phyloP scores from a whole-genome alignment of 2,113 vertebrate genomes.

The Amblyornis subalaris region DNA sequence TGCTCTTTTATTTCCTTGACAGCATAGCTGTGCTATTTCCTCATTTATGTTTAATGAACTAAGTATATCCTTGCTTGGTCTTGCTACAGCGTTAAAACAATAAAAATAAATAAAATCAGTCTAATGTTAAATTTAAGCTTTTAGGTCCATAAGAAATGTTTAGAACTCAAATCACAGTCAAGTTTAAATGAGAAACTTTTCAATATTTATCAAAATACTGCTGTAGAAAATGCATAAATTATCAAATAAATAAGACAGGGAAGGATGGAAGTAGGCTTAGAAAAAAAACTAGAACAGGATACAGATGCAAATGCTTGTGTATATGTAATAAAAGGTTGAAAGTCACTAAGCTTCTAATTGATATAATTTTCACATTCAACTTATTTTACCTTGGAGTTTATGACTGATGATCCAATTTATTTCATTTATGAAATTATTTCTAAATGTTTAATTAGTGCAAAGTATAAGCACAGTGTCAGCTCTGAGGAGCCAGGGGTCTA shows the following conservation, averaged over 20 bases:
- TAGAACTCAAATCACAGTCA: background rate
- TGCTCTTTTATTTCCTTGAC: slow-evolving; percentile 48
- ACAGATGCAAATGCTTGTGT: background rate
- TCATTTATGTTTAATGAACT: slow-evolving; percentile 49
- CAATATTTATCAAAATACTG: slow-evolving; percentile 19
- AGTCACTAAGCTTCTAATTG: background rate
- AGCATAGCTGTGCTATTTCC: slow-evolving; percentile 13
- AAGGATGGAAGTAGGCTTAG: background rate
- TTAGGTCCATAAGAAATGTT: background rate
- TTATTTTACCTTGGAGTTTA: background rate
- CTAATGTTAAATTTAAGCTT: background rate
- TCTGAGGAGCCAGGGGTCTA: background rate
- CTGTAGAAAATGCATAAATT: background rate
- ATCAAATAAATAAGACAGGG: background rate
- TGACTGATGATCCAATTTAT: background rate
- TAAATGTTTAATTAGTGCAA: background rate
- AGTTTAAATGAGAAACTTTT: slow-evolving; percentile 4
- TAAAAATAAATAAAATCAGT: background rate
- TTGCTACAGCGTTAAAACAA: slow-evolving; percentile 10
- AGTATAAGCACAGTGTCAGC: background rate
- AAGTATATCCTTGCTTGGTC: background rate
- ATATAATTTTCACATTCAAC: background rate
- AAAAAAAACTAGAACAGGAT: background rate
- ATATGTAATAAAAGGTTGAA: background rate
- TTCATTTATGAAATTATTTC: background rate